Percentiles rank a stretch among this genome's conserved stretches.
Conservation (phyloP, 2,113 vertebrate genomes). For the Scytalopus superciliaris region DNA sequence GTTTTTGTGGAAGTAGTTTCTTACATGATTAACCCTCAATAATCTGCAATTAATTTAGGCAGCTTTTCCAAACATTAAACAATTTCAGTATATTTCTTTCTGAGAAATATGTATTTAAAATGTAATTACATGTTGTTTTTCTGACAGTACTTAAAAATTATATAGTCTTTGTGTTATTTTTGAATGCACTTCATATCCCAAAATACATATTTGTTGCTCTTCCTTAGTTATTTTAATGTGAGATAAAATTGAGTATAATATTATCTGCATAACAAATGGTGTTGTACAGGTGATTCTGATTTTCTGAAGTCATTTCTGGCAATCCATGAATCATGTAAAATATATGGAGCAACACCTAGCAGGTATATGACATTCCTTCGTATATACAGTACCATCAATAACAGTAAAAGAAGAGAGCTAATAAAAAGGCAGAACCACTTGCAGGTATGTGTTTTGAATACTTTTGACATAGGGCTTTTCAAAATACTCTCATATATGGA, state of each 20-base stretch:
- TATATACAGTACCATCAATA: constrained; percentile 83
- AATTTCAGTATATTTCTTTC: background rate
- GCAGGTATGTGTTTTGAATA: constrained; percentile 78
- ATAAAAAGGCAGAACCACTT: constrained; percentile 90
- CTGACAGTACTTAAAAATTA: background rate
- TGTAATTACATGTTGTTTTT: background rate
- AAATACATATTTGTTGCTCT: background rate
- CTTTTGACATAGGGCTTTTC: background rate
- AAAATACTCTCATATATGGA: background rate
- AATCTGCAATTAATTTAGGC: background rate
- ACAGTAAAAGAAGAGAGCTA: constrained; percentile 86
- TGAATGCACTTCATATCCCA: background rate
- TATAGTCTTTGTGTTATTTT: background rate
- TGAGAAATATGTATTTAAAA: background rate
- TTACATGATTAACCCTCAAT: background rate
- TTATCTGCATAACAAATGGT: constrained; percentile 11
- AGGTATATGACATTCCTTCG: constrained; percentile 91
- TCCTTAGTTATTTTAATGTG: background rate
- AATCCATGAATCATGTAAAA: constrained; percentile 90
- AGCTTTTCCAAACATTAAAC: background rate
- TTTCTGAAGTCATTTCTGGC: constrained; percentile 87
- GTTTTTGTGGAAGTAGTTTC: background rate
- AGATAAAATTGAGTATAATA: background rate
- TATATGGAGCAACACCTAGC: constrained; percentile 88
- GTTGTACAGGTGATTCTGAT: constrained; percentile 74